phyloP scores from a whole-genome alignment of 2,888 invertebrate genomes.

The Heliconius erato region DNA sequence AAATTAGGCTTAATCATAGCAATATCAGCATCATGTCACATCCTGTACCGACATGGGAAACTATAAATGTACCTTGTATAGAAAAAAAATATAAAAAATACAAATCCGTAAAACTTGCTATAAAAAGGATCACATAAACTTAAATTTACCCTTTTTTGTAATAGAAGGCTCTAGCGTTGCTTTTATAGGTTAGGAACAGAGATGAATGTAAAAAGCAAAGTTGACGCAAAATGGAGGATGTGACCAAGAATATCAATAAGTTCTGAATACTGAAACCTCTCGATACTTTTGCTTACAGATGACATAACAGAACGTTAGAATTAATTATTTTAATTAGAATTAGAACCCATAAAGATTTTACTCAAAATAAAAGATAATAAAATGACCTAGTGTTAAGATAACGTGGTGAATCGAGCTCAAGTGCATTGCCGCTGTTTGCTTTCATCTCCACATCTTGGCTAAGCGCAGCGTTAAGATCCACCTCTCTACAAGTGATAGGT shows the following conservation, averaged over 20 bases:
- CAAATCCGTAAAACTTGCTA: slow-evolving; percentile 6
- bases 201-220: slow-evolving; percentile 2
- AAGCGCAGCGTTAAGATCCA: not conserved
- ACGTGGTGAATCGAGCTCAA: too few species aligned
- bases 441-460: not conserved
- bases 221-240: not conserved
- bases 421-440: too few species aligned
- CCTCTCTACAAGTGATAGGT: not conserved
- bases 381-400: too few species aligned
- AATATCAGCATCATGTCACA: not conserved
- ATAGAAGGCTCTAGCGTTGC: not conserved
- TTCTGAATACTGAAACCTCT: not conserved
- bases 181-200: not conserved
- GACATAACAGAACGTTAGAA: not conserved
- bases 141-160: slow-evolving; percentile 1
- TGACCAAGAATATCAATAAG: slow-evolving; percentile 1
- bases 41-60: not conserved
- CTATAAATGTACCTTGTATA: not conserved
- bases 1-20: too few species aligned
- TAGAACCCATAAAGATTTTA: too few species aligned
- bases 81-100: not conserved
- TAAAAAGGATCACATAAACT: slow-evolving; percentile 17
- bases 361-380: too few species aligned
- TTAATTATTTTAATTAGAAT: too few species aligned
- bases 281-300: not conserved